Evolutionary conservation across 2,797 vertebrate species (phyloP), one percentile per base, ranked within the genome.

Genomic region (Hyperoplus immaculatus): DNA sequence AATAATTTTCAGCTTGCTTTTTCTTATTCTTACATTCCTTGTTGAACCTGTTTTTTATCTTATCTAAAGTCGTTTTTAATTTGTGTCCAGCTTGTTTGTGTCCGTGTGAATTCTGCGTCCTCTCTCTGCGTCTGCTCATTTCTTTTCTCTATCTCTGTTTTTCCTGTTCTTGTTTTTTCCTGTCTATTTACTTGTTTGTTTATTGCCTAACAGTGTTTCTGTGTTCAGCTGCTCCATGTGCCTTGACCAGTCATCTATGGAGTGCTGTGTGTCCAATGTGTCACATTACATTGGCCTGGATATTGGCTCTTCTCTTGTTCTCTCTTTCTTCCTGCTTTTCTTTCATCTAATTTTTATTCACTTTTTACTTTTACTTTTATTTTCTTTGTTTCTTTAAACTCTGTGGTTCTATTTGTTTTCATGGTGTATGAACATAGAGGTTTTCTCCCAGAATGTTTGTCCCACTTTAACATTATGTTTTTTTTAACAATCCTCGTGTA

Each of bases 161-260:
- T 29, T 29, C 29, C 56, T 72, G 57, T 87, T 75, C 8, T 78
- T 59, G 68, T 78, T 75, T 69, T 76, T 75, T 79, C 79, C 85
- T 80, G 72, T 85, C 55, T 83, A 55, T 72, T 63, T 74, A 70
- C 76, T 29, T 87, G 60, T 91, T 83, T 74, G 71, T 92, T 88
- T 86, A 72, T 78, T 89, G 84, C 85, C 87, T 87, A 88, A 88
- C 81, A 63, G 83, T 82, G 84, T 91, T 90, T 94, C 80, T 57
- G 62, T 92, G 87, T 92, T 86, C 86, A 85, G 80, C 82, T 81
- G 89, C 85, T 92, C 84, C 85, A 89, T 94, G 87, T 95, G 90
- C 90, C 91, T 92, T 91, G 87, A 93, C 80, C 81, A 88, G 85
- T 93, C 87, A 92, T 92, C 80, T 87, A 90, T 94, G 84, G 85